Evolutionary conservation across 2,888 invertebrate species (phyloP), one percentile per base, ranked within the genome.

Genomic region (Entomobrya proxima): DNA sequence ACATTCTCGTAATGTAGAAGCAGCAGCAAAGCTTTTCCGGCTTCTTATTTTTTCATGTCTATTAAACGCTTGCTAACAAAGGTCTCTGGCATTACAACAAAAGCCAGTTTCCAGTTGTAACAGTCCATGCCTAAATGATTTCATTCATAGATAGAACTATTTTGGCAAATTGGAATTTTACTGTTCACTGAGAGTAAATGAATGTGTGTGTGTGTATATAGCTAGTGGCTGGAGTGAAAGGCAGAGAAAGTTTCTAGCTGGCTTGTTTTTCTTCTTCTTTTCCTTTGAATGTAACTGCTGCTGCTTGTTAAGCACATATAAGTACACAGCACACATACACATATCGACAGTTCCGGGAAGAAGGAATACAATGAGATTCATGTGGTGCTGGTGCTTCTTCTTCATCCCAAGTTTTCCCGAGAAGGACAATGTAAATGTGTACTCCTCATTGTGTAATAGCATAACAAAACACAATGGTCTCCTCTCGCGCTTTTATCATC

Each of bases 111-210:
- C n/a, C n/a, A n/a, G n/a, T n/a, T n/a, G n/a, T 5, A 1, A 32
- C 27, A 64, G 0, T 1, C 37, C 18, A 15, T 61, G 32, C 21
- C 37, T 67, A 37, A 67, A 40, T 67, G 67, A 74, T 74, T 74
- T 64, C 82, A 76, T 64, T 75, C 82, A 52, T 24, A 72, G 50
- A 81, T 77, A 61, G 27, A 58, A 50, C 75, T 76, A 82, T 74
- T 82, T 82, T 82, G 67, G 64, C 82, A 76, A 82, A 82, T 82
- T 76, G 76, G 64, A 82, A 82, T 76, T 75, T 76, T 76, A 72
- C 80, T 35, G 44, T 77, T 61, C 55, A 81, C 35, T 24, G 50
- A 52, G 67, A 37, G 18, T 67, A 24, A 40, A 67, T 40, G 40
- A 40, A 40, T 67, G 67, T 40, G 0, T n/a, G n/a, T n/a, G n/a